Evolutionary conservation across 2,888 invertebrate species (phyloP), one percentile per base, ranked within the genome.

Genomic region (Steinernema carpocapsae): DNA sequence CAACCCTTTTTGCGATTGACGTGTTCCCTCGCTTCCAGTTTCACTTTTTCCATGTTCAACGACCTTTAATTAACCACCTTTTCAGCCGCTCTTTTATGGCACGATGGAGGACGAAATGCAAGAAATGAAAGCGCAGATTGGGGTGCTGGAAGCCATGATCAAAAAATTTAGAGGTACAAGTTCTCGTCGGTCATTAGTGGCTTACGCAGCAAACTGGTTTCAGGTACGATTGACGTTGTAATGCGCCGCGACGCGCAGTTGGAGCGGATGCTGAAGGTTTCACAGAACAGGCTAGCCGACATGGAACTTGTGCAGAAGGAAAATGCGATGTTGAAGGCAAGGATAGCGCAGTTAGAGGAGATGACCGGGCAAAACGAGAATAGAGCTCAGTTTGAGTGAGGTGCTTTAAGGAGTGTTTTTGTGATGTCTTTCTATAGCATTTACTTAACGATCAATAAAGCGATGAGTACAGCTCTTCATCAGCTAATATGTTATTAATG

Each of bases 151-250:
- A 26, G 17, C 32, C 29, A 64, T 64, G 64, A 22, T 64, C 37
- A 64, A 64, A 64, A 37, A 64, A 14, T 64, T 64, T n/a, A 64
- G 32, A 64, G 64, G 64, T 64, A 64, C 64, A 32, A 32, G 64
- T 64, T 64, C 29, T 32, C 52, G 4, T 6, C 52, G 48, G n/a
- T 19, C 22, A 24, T 24, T 24, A 52, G 22, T 12, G 52, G 22
- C 22, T 12, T 19, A 22, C 14, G 3, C 17, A 12, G 32, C 17
- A 29, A 64, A 64, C 64, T 32, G 32, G 64, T 64, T 64, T 22
- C 64, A 64, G 64, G 64, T 64, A 64, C 64, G 32, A 64, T 64
- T 17, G 64, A 64, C 64, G 14, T 17, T 17, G 32, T 64, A 32
- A 37, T 64, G 64, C 17, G 29, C 29, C 29, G 32, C 26, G 32